phyloP scores from a whole-genome alignment of 1,140 invertebrate genomes.

The Drosophila trapezifrons region DNA sequence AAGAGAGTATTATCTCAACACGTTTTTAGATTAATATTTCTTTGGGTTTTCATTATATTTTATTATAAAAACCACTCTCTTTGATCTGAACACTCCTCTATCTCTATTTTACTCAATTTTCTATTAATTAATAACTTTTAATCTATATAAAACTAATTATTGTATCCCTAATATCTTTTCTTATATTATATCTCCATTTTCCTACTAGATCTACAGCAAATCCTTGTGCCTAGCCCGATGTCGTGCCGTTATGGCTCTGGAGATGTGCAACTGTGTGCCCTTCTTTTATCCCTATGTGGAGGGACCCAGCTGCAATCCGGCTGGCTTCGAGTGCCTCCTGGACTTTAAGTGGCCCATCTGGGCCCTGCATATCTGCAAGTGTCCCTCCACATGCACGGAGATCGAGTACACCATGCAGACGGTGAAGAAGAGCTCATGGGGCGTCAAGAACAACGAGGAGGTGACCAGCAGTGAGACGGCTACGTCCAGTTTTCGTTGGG shows the following conservation, averaged over 20 bases:
- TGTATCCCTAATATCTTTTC: no score
- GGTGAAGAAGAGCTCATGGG: slow-evolving; percentile 80
- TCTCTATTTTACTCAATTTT: neutral
- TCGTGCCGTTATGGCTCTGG: slow-evolving; percentile 79
- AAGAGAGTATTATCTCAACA: neutral
- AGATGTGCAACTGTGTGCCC: slow-evolving; percentile 83
- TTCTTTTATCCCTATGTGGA: slow-evolving; percentile 80
- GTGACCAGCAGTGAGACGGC: slow-evolving; percentile 52
- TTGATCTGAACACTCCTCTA: no score
- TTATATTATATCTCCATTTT: no score
- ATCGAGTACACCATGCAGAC: slow-evolving; percentile 80
- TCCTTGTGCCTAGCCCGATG: slow-evolving; percentile 74
- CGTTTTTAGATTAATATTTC: neutral
- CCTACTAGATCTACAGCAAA: slow-evolving; percentile 75
- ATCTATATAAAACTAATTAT: neutral
- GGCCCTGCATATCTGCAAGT: slow-evolving; percentile 81
- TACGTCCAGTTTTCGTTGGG: slow-evolving; percentile 82
- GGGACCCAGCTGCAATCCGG: slow-evolving; percentile 74
- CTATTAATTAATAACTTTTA: neutral
- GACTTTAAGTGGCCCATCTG: slow-evolving; percentile 84
- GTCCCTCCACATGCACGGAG: slow-evolving; percentile 79
- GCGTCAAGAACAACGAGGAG: slow-evolving; percentile 68
- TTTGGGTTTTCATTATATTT: neutral
- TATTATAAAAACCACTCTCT: neutral
- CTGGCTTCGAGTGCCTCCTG: slow-evolving; percentile 77